These are phyloP conservation scores for Intellagama lesueurii DNA, from an alignment of 2,797 vertebrate species.

Conservation along the genomic window DNA sequence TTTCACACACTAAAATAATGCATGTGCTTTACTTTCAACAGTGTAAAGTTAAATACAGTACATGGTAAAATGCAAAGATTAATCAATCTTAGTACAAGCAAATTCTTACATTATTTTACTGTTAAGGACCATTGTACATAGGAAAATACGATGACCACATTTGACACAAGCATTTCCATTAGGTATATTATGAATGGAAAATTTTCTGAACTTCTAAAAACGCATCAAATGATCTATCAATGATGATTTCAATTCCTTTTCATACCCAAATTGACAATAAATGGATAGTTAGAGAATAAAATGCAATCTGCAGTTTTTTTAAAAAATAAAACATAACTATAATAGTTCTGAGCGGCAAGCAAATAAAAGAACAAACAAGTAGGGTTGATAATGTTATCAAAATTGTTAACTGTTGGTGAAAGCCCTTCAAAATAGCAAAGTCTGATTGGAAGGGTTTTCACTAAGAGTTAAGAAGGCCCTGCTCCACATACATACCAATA, in stretches of 20 bases:
- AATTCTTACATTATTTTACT: not conserved
- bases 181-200: not conserved
- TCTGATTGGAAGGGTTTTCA: not conserved
- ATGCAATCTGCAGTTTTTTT: not conserved
- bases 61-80: not conserved
- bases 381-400: not conserved
- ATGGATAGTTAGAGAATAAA: not conserved
- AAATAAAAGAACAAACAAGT: not conserved
- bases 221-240: not conserved
- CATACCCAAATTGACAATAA: not conserved
- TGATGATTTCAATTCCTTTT: not conserved
- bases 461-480: not conserved
- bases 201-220: not conserved
- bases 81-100: not conserved
- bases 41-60: not conserved
- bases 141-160: too few relatives aligned
- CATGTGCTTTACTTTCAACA: not conserved
- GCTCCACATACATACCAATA: not conserved
- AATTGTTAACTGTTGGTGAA: too few relatives aligned
- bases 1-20: not conserved
- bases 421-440: too few relatives aligned
- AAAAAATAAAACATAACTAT: not conserved
- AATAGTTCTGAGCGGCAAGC: not conserved
- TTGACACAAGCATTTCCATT: not conserved
- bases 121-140: not conserved